These are phyloP conservation scores for Conistra vaccinii DNA, from an alignment of 2,888 invertebrate genomes.

Conservation along the genomic window DNA sequence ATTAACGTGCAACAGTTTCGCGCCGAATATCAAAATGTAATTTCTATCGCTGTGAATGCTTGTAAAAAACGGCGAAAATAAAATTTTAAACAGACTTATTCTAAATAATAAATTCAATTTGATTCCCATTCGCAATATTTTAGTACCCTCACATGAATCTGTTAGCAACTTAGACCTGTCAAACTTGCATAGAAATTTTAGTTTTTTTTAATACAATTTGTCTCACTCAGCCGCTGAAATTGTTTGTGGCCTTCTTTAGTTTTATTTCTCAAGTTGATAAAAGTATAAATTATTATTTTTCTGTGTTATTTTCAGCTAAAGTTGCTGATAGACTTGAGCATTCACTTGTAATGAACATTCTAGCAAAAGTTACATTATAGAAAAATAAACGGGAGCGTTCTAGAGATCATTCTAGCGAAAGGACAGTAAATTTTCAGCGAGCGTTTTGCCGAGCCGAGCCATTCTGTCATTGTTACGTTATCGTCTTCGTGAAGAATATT, in stretches of 20 bases:
- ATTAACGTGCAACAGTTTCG: slow-evolving; percentile 36
- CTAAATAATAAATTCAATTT: background rate
- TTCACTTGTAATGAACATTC: too few relatives aligned
- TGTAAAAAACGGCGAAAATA: background rate
- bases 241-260: background rate
- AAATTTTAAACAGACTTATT: background rate
- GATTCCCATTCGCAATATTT: background rate
- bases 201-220: background rate
- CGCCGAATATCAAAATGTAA: background rate
- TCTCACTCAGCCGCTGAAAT: background rate
- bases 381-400: too few relatives aligned
- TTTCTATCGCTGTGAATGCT: background rate
- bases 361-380: too few relatives aligned
- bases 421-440: too few relatives aligned
- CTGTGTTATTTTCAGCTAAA: too few relatives aligned
- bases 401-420: too few relatives aligned
- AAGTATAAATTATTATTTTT: too few relatives aligned
- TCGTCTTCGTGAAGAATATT: too few relatives aligned
- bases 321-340: too few relatives aligned
- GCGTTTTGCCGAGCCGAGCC: too few relatives aligned
- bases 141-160: slow-evolving; percentile 12
- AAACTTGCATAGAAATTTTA: slow-evolving; percentile 22
- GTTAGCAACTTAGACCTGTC: slow-evolving; percentile 5
- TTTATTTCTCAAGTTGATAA: too few relatives aligned
- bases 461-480: too few relatives aligned